Evolutionary conservation across 2,888 invertebrate genomes (phyloP), one percentile per base, ranked within the genome.

Genomic region (Pegoplata infirma): DNA sequence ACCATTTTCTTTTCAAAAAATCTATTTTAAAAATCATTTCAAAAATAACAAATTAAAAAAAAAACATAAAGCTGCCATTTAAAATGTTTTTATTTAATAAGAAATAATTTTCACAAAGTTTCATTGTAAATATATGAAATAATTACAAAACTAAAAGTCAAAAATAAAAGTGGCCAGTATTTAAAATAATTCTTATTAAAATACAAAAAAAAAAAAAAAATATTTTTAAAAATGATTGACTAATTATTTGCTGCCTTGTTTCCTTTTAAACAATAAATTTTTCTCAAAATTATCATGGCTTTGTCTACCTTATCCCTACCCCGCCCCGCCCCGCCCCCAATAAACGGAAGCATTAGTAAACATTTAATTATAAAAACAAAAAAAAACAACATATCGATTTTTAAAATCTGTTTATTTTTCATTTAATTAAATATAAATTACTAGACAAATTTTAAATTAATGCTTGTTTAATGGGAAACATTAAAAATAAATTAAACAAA

Each of bases 381-480:
- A 66, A 74, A 81, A 81, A 80, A 64, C 17, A 76, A 82, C 82
- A 82, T 82, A 82, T 82, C 82, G 80, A 81, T 71, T 77, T 75
- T 58, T 61, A 71, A 67, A 78, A 61, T 68, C 53, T 66, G 51
- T 80, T 71, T 55, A 51, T 76, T 76, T 76, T 72, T 68, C 8
- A 61, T 82, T 78, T 32, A 71, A 80, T 80, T 76, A 69, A 67
- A 64, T 16, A 36, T 53, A 51, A 44, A 32, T 17, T 10, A 66
- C 56, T 61, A 61, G 28, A 36, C 16, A 19, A 14, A 71, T 53
- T 59, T 71, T 63, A 17, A 47, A 64, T 46, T 59, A 75, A 32
- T 47, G 75, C 75, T 75, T 72, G 49, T 75, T 67, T 69, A 46
- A 71, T 16, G 53, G 64, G 71, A 46, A 61, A 53, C 36, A 56